Conservation (phyloP, 2,113 vertebrate species). For the Cynoglossus semilaevis region DNA sequence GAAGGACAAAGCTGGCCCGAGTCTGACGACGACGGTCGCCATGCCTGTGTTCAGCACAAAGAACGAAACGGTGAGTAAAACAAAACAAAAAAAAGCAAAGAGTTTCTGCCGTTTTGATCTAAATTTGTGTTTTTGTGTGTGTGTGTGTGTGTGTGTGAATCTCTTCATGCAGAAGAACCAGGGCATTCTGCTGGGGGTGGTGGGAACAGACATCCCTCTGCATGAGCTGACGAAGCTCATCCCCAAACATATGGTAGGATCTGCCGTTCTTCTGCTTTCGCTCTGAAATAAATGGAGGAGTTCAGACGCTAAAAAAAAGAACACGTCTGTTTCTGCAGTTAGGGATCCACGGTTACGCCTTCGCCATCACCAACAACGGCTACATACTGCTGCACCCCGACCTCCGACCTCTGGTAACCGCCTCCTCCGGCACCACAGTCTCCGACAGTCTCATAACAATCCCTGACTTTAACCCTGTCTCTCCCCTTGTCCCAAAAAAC, state of each 20-base stretch:
- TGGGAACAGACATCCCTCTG: slow-evolving; percentile 97
- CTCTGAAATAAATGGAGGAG: slow-evolving; percentile 19
- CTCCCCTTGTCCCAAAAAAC: slow-evolving; percentile 47
- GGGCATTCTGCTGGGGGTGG: slow-evolving; percentile 96
- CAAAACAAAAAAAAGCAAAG: background rate
- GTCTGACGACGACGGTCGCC: slow-evolving; percentile 95
- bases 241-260: slow-evolving; percentile 95
- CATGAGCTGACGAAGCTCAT: slow-evolving; percentile 97
- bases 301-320: slow-evolving; percentile 3
- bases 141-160: slow-evolving; percentile 34
- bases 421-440: slow-evolving; percentile 10
- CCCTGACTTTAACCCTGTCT: slow-evolving; percentile 54
- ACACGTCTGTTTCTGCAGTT: slow-evolving; percentile 74
- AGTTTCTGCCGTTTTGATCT: slow-evolving; percentile 11
- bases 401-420: slow-evolving; percentile 91
- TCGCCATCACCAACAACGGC: slow-evolving; percentile 98
- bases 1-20: slow-evolving; percentile 82
- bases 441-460: slow-evolving; percentile 35
- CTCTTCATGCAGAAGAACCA: slow-evolving; percentile 84
- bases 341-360: slow-evolving; percentile 96
- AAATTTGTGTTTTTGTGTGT: slow-evolving; percentile 10
- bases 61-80: slow-evolving; percentile 88
- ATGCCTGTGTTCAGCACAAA: slow-evolving; percentile 99
- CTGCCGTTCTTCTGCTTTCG: slow-evolving; percentile 33
- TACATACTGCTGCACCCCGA: slow-evolving; percentile 97